A percentile compares a stretch with the other conserved stretches of the same genome.
Evolutionary conservation across 2,888 invertebrate species (phyloP).

Genomic region (Philereme vetulata): DNA sequence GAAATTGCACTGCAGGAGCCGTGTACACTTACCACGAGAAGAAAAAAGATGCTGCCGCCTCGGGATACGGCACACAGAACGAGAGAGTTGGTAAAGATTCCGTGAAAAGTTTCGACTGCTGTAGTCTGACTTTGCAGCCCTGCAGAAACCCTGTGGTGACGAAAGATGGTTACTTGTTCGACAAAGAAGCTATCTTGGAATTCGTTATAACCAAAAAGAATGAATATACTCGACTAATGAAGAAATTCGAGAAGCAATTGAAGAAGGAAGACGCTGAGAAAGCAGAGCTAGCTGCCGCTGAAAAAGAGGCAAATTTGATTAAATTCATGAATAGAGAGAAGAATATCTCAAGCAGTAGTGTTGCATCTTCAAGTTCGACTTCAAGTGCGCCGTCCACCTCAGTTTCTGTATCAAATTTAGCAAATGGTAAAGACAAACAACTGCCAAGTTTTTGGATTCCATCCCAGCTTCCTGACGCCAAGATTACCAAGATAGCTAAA

Average conservation of each 20-base stretch:
- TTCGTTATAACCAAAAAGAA: constrained; percentile 97
- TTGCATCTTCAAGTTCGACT: constrained; percentile 32
- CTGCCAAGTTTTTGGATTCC: constrained; percentile 99
- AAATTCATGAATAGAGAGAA: constrained; percentile 93
- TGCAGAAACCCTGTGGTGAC: constrained; percentile 95
- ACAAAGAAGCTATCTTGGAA: constrained; percentile 97
- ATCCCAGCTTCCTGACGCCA: constrained; percentile 94
- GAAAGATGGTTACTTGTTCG: constrained; percentile 95
- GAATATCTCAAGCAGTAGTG: constrained; percentile 84
- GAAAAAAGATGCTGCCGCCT: constrained; percentile 96
- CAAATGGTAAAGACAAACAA: constrained; percentile 89
- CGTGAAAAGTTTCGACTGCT: constrained; percentile 96
- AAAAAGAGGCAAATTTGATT: constrained; percentile 89
- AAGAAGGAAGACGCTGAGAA: constrained; percentile 89
- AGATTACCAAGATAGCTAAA: constrained; percentile 81
- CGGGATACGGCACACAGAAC: constrained; percentile 95
- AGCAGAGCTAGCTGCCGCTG: constrained; percentile 88
- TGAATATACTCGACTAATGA: constrained; percentile 93
- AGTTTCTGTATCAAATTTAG: constrained; percentile 90
- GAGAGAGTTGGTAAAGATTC: constrained; percentile 97
- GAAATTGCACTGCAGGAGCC: constrained; percentile 98
- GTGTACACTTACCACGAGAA: constrained; percentile 99
- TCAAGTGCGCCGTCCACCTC: constrained; percentile 47
- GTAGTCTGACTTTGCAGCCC: constrained; percentile 97
- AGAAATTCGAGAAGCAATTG: constrained; percentile 95